Conservation (phyloP, 2,113 vertebrate species). For the Rynchops niger region DNA sequence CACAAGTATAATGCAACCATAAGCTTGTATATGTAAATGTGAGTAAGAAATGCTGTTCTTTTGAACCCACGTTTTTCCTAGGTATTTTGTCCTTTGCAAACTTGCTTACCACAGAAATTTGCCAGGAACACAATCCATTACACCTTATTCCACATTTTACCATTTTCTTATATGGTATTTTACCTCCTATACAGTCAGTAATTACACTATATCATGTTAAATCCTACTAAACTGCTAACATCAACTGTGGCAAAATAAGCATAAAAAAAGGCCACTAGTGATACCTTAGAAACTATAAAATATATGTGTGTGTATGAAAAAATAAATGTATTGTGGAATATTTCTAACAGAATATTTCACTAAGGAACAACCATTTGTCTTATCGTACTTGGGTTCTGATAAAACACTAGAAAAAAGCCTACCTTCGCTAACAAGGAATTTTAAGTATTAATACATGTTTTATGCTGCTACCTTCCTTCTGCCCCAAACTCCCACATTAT, state of each 20-base stretch:
- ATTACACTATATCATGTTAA: not conserved
- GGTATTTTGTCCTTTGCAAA: not conserved
- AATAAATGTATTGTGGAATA: not conserved
- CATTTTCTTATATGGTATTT: not conserved
- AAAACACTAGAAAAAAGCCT: not conserved
- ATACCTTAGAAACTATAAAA: not conserved
- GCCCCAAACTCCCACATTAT: not conserved
- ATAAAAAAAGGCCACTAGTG: not conserved
- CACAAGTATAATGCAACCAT: fast-evolving
- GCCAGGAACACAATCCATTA: not conserved
- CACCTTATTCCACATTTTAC: not conserved
- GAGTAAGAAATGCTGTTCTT: not conserved
- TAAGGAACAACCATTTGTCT: not conserved
- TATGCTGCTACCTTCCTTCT: not conserved
- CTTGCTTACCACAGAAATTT: not conserved
- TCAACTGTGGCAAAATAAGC: not conserved
- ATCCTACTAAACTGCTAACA: not conserved
- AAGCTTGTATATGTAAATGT: fast-evolving
- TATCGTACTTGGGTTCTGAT: not conserved
- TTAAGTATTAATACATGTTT: not conserved
- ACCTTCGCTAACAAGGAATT: not conserved
- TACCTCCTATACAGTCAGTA: not conserved
- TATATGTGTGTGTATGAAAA: not conserved
- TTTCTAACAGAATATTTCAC: not conserved
- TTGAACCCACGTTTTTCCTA: not conserved